Conservation (phyloP, 2,113 vertebrate genomes). For the Pan paniscus region DNA sequence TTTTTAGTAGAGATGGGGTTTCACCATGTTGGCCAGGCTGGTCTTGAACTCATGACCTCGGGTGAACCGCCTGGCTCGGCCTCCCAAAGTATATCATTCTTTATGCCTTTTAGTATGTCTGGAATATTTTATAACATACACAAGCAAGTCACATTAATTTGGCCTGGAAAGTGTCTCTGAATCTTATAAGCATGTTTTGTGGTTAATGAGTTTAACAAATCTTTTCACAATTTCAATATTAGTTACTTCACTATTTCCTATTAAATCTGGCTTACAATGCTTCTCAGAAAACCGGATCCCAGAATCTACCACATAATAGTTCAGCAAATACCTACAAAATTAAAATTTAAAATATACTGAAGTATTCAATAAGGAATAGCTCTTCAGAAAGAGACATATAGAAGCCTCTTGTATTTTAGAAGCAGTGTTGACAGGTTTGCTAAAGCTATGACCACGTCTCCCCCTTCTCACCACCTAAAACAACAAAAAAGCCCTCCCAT, state of each 20-base stretch:
- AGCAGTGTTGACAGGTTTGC: neutral
- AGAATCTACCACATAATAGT: neutral
- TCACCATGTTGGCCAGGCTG: no score
- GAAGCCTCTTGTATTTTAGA: neutral
- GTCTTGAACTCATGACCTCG: no score
- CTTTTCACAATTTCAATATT: conserved; percentile 47
- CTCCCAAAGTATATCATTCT: neutral
- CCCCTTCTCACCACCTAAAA: neutral
- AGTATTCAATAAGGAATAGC: neutral
- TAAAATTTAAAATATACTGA: neutral
- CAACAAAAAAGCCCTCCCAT: neutral
- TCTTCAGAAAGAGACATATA: neutral
- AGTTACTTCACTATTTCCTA: neutral
- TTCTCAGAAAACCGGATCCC: neutral
- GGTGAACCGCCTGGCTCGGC: no score
- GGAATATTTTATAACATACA: neutral
- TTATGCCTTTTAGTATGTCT: neutral
- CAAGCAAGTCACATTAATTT: neutral
- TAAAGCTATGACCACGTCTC: neutral
- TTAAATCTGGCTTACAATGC: neutral
- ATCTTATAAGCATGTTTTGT: neutral
- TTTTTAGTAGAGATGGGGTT: no score
- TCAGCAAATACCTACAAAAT: neutral
- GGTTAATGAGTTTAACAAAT: conserved; percentile 22
- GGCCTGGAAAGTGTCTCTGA: neutral